Evolutionary conservation across 2,797 vertebrate species (phyloP).

Genomic region (Tamandua tetradactyla): DNA sequence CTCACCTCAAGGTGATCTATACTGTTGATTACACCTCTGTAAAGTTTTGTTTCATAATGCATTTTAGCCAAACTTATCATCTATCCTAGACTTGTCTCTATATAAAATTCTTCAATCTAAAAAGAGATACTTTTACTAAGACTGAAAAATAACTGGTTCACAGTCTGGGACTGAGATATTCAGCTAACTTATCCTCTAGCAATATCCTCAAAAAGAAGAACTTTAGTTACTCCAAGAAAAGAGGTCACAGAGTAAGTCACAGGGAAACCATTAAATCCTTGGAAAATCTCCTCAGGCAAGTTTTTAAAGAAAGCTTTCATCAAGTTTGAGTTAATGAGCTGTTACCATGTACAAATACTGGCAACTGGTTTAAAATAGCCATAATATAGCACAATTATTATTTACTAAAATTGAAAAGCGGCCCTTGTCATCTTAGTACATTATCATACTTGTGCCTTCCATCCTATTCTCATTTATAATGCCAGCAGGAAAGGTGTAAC

Average conservation of each 20-base stretch:
- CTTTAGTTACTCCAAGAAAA: background rate
- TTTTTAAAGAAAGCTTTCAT: conserved; percentile 19
- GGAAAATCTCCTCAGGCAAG: background rate
- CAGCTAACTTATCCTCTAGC: background rate
- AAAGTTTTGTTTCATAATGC: background rate
- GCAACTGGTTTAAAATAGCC: background rate
- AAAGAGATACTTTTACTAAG: background rate
- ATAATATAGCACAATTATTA: conserved; percentile 8
- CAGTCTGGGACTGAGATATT: background rate
- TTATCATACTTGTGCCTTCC: background rate
- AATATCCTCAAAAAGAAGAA: background rate
- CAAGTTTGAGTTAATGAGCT: background rate
- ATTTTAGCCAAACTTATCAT: background rate
- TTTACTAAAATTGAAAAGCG: background rate
- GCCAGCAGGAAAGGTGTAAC: background rate
- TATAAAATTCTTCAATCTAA: conserved; percentile 4
- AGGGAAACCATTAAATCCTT: conserved; percentile 6
- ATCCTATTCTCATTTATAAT: background rate
- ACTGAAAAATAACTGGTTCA: background rate
- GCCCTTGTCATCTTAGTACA: background rate
- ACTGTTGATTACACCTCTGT: background rate
- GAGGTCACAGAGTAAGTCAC: background rate
- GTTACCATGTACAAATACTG: background rate
- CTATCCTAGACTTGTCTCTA: background rate
- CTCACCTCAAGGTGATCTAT: background rate